Base-by-base conservation (phyloP, 2,888 invertebrate species). In the Drosophila falleni region DNA sequence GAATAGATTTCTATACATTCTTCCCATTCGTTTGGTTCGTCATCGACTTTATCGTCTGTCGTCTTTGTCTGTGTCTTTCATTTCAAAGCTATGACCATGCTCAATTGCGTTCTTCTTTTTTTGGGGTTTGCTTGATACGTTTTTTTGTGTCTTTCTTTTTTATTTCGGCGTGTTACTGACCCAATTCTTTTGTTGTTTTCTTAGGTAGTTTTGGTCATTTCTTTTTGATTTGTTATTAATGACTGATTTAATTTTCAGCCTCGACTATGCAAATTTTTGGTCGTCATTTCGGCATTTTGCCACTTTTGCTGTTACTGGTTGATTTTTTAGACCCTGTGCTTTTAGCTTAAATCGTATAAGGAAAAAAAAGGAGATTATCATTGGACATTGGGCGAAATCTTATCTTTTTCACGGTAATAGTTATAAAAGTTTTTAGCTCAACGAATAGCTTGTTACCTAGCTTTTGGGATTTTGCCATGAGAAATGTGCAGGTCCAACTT, bases 221-320 rank as follows among this genome's bases (percentile, higher is more conserved):
- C 71, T 85, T 81, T 84, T 79, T 70, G 85, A 89, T 84, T 87
- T 89, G 75, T 89, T 89, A 89, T 84, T 83, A 89, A 89, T 83
- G 87, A 74, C 85, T 66, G 83, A 69, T 69, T 83, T 87, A 83
- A 89, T 87, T 83, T 78, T 84, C 74, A 66, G 83, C 71, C 72
- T 71, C 58, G 69, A 77, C 87, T 89, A 83, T 83, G 85, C 80
- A 89, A 87, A 83, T 83, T 71, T 62, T 23, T 29, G 54, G 29
- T 42, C 41, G 46, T 53, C 46, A 53, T 62, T 77, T 51, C 16
- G 49, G 29, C 47, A 33, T 33, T 58, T 67, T 41, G 35, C 35
- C 46, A n/a, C n/a, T n/a, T n/a, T n/a, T n/a, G n/a, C n/a, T n/a
- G n/a, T n/a, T n/a, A n/a, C n/a, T n/a, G n/a, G n/a, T n/a, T 4